A percentile compares a stretch with the other conserved stretches of the same genome.
These are phyloP conservation scores for Calycopis cecrops DNA, from an alignment of 1,140 invertebrate genomes.

Conservation along the genomic window DNA sequence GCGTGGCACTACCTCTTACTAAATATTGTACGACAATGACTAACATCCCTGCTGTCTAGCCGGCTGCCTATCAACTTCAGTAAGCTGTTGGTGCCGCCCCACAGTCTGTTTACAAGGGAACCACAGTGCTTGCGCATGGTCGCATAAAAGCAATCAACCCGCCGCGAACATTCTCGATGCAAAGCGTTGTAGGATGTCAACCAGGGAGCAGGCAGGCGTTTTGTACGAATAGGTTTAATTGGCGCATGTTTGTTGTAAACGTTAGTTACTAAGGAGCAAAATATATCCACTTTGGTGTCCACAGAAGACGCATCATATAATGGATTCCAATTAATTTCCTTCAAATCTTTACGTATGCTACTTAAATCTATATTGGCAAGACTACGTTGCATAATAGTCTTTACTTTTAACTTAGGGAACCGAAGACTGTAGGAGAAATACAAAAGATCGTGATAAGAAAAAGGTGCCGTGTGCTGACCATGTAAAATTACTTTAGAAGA, in stretches of 20 bases:
- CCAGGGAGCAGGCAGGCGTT: not conserved
- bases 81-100: no score
- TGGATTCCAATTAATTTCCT: not conserved
- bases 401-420: not conserved
- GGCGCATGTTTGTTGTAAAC: not conserved
- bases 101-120: no score
- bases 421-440: slow-evolving; percentile 9
- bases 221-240: not conserved
- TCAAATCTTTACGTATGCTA: not conserved
- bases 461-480: slow-evolving; percentile 17
- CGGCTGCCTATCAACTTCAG: no score
- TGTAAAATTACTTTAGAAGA: not conserved
- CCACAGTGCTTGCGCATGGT: no score
- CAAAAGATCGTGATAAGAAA: slow-evolving; percentile 14
- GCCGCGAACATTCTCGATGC: no score
- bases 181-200: no score
- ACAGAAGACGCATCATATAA: not conserved
- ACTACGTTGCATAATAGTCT: not conserved
- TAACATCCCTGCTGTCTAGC: no score
- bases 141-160: no score
- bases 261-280: not conserved
- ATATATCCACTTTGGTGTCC: not conserved
- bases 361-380: not conserved
- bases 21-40: no score
- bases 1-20: no score